A percentile compares a stretch with the other conserved stretches of the same genome.
phyloP scores from a whole-genome alignment of 2,797 vertebrate genomes.

The Pipistrellus pygmaeus region DNA sequence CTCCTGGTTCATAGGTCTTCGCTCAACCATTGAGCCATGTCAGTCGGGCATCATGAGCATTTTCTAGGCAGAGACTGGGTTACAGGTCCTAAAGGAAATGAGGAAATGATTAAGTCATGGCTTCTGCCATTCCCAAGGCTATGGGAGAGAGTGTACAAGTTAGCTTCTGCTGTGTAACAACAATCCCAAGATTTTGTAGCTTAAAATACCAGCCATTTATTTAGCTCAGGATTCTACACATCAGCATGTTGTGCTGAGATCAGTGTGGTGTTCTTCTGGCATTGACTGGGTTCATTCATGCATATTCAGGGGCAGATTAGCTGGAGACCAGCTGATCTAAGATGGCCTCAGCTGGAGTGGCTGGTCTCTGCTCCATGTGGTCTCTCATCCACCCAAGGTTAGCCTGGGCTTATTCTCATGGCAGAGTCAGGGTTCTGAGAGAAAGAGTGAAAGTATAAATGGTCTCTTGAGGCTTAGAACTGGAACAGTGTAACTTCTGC shows the following conservation, averaged over 20 bases:
- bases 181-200: neutral
- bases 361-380: neutral
- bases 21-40: no score
- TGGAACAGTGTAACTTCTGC: neutral
- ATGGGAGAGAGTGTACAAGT: neutral
- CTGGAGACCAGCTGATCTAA: neutral
- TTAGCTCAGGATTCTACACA: neutral
- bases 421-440: neutral
- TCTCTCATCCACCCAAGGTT: neutral
- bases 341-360: neutral
- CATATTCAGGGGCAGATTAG: neutral
- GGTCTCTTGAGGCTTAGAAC: neutral
- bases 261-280: neutral
- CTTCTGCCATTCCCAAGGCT: neutral
- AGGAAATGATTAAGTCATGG: neutral
- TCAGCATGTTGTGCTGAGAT: neutral
- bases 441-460: neutral
- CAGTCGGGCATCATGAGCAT: neutral
- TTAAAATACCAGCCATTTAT: neutral
- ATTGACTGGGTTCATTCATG: neutral
- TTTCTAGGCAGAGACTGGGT: neutral
- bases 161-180: neutral
- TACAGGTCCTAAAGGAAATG: neutral
- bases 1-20: no score
- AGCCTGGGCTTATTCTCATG: neutral